A percentile compares a stretch with the other conserved stretches of the same genome.
Evolutionary conservation across 1,140 invertebrate genomes (phyloP).

Genomic region (Homarus americanus): DNA sequence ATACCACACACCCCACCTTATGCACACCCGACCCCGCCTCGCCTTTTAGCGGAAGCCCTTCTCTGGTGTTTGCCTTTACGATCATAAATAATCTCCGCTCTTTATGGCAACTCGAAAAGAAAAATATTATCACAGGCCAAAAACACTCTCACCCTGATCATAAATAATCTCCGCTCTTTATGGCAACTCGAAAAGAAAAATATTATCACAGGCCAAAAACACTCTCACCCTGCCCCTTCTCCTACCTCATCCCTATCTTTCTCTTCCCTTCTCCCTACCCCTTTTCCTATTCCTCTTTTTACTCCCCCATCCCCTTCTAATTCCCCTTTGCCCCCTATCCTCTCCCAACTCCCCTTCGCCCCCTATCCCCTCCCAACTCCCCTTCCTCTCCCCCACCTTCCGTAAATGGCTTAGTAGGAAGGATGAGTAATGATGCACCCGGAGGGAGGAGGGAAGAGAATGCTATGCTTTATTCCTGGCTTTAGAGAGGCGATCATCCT

Average conservation of each 20-base stretch:
- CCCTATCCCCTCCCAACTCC: neutral
- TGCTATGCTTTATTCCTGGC: neutral
- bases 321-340: too few species aligned
- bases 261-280: neutral
- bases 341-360: too few species aligned
- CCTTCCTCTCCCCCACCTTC: neutral
- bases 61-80: conserved; percentile 24
- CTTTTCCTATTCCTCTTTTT: neutral
- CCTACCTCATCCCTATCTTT: neutral
- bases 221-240: neutral
- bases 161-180: conserved; percentile 49
- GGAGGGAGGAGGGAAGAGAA: neutral
- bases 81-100: conserved; percentile 50
- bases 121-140: conserved; percentile 47
- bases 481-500: neutral
- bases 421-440: neutral
- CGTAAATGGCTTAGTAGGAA: neutral
- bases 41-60: conserved; percentile 12
- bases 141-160: neutral
- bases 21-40: neutral
- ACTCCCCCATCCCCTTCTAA: too few species aligned
- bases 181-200: conserved; percentile 31
- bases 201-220: conserved; percentile 28
- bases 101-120: conserved; percentile 49
- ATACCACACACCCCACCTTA: neutral